Evolutionary conservation across 1,140 invertebrate species (phyloP).

Genomic region (Drosophila nebulosa): DNA sequence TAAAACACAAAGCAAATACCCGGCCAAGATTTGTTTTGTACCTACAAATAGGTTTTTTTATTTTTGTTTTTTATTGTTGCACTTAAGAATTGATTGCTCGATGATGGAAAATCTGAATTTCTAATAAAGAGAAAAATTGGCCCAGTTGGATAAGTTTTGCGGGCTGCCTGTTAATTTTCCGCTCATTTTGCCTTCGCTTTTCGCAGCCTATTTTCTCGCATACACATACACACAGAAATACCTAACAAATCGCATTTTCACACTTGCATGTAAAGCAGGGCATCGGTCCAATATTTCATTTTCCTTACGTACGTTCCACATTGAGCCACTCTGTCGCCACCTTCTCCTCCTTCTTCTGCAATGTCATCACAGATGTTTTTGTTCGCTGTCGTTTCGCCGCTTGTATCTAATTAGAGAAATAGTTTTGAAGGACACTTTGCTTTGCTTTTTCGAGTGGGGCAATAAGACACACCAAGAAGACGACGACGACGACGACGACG

Average conservation of each 20-base stretch:
- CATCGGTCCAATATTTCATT: conserved; percentile 32
- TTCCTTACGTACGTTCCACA: not conserved
- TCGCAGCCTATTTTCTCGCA: conserved; percentile 7
- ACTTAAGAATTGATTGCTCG: not conserved
- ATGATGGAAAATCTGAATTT: conserved; percentile 24
- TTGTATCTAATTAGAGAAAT: conserved; percentile 74
- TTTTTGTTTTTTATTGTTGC: not conserved
- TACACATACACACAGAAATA: conserved; percentile 13
- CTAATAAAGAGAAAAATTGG: conserved; percentile 28
- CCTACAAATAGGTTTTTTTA: conserved; percentile 10
- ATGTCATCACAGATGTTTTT: conserved; percentile 29
- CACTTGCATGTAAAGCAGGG: conserved; percentile 48
- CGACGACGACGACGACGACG: conserved; percentile 8
- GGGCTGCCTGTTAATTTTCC: conserved; percentile 11
- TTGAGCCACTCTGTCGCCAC: not conserved
- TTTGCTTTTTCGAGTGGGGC: conserved; percentile 36
- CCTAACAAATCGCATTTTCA: conserved; percentile 52
- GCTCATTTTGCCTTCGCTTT: conserved; percentile 32
- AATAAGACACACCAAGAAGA: conserved; percentile 42
- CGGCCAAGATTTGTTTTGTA: conserved; percentile 11
- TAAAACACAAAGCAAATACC: conserved; percentile 48
- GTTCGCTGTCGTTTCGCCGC: conserved; percentile 28
- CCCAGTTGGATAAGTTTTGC: conserved; percentile 20
- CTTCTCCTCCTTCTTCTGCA: not conserved
- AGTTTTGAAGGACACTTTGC: conserved; percentile 77